These are phyloP conservation scores for Thermophis baileyi DNA, from an alignment of 2,113 vertebrate species.

Conservation along the genomic window DNA sequence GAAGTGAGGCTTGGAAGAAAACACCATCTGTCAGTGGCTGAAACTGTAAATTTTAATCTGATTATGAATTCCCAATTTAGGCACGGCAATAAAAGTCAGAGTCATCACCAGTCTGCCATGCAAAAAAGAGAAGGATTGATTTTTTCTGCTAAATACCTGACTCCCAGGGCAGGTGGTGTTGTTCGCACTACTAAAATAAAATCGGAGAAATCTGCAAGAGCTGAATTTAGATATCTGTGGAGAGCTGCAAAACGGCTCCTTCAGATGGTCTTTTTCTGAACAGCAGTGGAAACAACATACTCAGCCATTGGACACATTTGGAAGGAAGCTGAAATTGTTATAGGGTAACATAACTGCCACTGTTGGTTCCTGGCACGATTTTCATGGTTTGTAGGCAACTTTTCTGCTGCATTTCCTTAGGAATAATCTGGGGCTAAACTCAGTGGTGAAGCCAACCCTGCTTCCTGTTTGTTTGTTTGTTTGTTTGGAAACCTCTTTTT, in stretches of 20 bases:
- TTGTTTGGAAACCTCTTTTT: neutral
- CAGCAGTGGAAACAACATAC: slow-evolving; percentile 1
- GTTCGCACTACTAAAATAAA: slow-evolving; percentile 3
- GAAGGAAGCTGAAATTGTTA: neutral
- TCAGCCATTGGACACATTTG: neutral
- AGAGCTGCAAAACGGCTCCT: slow-evolving; percentile 16
- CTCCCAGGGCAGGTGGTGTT: slow-evolving; percentile 25
- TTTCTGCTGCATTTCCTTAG: neutral
- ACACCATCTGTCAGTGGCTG: slow-evolving; percentile 63
- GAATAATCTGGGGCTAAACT: neutral
- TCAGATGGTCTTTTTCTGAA: slow-evolving; percentile 8
- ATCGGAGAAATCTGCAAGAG: neutral
- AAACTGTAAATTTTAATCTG: slow-evolving; percentile 65
- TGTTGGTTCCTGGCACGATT: neutral
- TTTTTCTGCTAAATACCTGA: slow-evolving; percentile 20
- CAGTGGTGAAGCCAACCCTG: neutral
- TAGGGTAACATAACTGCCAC: neutral
- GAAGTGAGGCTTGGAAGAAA: slow-evolving; percentile 48
- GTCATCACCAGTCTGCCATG: slow-evolving; percentile 28
- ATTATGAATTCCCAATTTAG: slow-evolving; percentile 59
- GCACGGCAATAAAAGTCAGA: slow-evolving; percentile 54
- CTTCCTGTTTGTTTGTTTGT: neutral
- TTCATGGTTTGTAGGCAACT: neutral
- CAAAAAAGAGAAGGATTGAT: neutral
- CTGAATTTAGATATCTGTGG: slow-evolving; percentile 8